Evolutionary conservation across 2,797 vertebrate species (phyloP).

Genomic region (Hypotaenidia okinawae): DNA sequence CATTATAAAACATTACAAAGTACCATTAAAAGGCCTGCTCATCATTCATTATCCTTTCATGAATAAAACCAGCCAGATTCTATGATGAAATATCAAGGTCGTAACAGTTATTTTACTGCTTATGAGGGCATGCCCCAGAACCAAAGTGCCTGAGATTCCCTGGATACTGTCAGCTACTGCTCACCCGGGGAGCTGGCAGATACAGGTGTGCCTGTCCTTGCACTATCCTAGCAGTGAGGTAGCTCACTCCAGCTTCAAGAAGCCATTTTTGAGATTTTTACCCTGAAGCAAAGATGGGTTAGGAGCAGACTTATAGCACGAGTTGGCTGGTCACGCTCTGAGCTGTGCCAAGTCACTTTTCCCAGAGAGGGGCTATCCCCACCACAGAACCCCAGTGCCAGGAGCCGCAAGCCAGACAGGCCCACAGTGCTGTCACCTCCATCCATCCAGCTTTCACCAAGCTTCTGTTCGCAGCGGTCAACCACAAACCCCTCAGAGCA

Average conservation of each 20-base stretch:
- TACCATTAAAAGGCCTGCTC: neutral
- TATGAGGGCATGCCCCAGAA: neutral
- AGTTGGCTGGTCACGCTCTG: neutral
- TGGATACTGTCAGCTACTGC: neutral
- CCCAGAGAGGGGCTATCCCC: neutral
- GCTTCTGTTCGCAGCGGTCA: accelerated
- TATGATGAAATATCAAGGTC: neutral
- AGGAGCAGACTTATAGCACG: neutral
- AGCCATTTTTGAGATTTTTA: neutral
- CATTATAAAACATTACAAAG: neutral
- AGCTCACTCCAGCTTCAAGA: neutral
- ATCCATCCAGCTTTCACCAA: neutral
- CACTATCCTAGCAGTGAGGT: neutral
- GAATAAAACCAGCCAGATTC: neutral
- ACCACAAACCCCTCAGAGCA: neutral
- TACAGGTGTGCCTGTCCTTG: neutral
- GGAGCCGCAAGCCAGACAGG: neutral
- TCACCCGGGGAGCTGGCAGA: neutral
- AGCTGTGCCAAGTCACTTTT: neutral
- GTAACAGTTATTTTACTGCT: neutral
- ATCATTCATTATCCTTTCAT: neutral
- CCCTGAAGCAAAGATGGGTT: neutral
- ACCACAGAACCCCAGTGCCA: accelerated
- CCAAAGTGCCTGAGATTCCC: neutral
- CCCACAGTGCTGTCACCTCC: accelerated